Evolutionary conservation across 2,797 vertebrate species (phyloP), one percentile per base, ranked within the genome.

Genomic region (Rhincodon typus): DNA sequence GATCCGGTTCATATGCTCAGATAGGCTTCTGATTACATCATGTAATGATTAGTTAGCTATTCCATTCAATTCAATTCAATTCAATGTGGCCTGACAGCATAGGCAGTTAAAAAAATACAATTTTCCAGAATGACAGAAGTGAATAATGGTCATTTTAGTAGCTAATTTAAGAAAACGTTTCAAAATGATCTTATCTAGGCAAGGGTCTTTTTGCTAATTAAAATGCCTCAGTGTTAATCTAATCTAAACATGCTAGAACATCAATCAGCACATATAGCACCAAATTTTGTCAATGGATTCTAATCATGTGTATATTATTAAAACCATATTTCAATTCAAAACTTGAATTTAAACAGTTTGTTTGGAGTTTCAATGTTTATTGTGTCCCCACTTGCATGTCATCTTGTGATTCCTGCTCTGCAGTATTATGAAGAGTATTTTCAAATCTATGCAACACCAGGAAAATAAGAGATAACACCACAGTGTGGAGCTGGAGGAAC

Each of bases 11-110:
- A 5, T 15, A 69, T 67, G 34, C 69, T 93, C 53, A 3, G n/a
- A 93, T 25, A 93, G 66, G 90, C 90, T 38, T 91, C 88, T 91
- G 87, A 90, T 62, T 90, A 62, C 87, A 91, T 91, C 88, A 67
- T 17, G 15, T n/a, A 62, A 19, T 90, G 88, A 53, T 34, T 90
- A n/a, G n/a, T 57, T 34, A 90, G 27, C 27, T 38, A 38, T 38
- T 93, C n/a, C 42, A 67, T 66, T 66, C 17, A 91, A 67, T 93
- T n/a, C 88, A 38, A 67, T 67, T 93, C 66, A 84, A 84, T 23
- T 84, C 42, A 67, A 23, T 5, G n/a, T 67, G 57, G 38, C 34
- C 57, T 34, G 12, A 91, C 57, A 66, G 57, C n/a, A 91, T 2
- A 69, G n/a, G 6, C 88, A 67, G 62, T 62, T 38, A 91, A 90